phyloP scores from a whole-genome alignment of 2,797 vertebrate species.

The Bradypus variegatus region DNA sequence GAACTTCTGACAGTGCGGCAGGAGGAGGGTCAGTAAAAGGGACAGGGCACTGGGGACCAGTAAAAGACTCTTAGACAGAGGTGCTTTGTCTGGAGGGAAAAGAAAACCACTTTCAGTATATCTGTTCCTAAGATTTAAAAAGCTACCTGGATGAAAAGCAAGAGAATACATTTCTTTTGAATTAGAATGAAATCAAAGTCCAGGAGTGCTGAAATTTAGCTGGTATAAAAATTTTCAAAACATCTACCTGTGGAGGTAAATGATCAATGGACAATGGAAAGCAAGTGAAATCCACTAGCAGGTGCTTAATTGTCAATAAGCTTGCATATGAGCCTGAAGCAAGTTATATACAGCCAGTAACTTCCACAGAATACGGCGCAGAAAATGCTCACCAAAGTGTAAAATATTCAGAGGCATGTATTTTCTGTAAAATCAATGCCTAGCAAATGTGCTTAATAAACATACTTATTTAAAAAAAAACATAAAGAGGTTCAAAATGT shows the following conservation, averaged over 20 bases:
- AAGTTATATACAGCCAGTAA: not conserved
- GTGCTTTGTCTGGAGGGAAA: slow-evolving; percentile 87
- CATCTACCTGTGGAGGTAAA: not conserved
- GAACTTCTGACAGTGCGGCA: slow-evolving; percentile 89
- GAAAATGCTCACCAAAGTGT: not conserved
- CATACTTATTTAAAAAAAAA: not conserved
- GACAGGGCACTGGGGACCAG: slow-evolving; percentile 87
- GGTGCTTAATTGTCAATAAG: not conserved
- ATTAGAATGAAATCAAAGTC: not conserved
- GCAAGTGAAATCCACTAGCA: not conserved
- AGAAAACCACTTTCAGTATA: slow-evolving; percentile 34
- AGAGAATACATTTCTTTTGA: not conserved
- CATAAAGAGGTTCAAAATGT: not conserved
- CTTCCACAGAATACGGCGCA: not conserved
- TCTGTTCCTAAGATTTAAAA: not conserved
- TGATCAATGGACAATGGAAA: not conserved
- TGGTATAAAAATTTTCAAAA: not conserved
- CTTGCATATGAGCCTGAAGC: not conserved
- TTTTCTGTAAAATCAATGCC: not conserved
- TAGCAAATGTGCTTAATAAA: not conserved
- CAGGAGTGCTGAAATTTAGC: not conserved
- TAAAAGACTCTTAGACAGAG: slow-evolving; percentile 91
- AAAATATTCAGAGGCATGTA: not conserved
- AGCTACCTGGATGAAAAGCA: not conserved
- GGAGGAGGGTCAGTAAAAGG: slow-evolving; percentile 82